Base-by-base conservation (phyloP, 1,140 invertebrate species). In the Holotrichia oblita region DNA sequence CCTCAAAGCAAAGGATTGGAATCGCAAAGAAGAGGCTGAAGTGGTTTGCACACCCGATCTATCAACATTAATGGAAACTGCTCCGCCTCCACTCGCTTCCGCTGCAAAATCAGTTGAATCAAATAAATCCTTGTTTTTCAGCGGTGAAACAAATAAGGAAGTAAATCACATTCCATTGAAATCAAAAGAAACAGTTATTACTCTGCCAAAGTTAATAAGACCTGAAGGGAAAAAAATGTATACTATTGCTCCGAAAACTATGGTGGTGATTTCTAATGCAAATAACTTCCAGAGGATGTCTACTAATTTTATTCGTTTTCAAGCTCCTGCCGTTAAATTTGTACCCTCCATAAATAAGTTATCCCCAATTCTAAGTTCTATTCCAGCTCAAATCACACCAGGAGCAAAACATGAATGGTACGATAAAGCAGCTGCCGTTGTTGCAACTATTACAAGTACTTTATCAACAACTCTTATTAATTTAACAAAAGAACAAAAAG, bases 341-440 rank as follows among this genome's bases (percentile, higher is more conserved):
- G 22, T 55, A 14, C 24, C 75, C 8, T 44, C 75, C 40, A 55
- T 55, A 27, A 44, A 17, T 27, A 76, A 24, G 7, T 20, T 55
- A 55, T 27, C 27, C 12, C 75, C 75, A 22, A 44, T 76, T 76
- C 2, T 76, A 10, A 76, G 27, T 76, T 76, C 75, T 55, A 76
- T 55, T 42, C 69, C 40, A 12, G 41, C 41, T 17, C 69, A 61
- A 55, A n/a, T 79, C 64, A 40, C 27, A n/a, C 79, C 80, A 44
- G 73, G 76, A 3, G 80, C 83, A 77, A 85, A 85, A 78, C 84
- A 85, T 77, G 85, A 85, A 73, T 85, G 85, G 85, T 85, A 85
- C 48, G 85, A 85, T 24, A 85, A 85, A 73, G 84, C 85, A 8
- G 83, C 85, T 4, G 48, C 83, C 12, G 81, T 84, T 24, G 80